These are phyloP conservation scores for Peromyscus leucopus DNA, from an alignment of 2,113 vertebrate species.

Conservation along the genomic window DNA sequence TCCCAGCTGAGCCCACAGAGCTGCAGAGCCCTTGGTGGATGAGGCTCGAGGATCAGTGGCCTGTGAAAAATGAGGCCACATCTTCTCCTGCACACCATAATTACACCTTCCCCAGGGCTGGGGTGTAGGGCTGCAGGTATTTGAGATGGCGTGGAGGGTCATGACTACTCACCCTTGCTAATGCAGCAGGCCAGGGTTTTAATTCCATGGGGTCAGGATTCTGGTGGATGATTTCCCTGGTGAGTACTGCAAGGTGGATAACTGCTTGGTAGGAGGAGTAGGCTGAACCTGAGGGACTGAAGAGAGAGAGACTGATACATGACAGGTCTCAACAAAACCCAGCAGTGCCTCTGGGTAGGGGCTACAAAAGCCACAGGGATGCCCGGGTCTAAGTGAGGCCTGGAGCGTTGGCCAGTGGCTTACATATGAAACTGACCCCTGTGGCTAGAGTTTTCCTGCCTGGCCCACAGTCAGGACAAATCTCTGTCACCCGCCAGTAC, in stretches of 20 bases:
- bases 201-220: conserved; percentile 65
- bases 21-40: background rate
- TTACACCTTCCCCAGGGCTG: conserved; percentile 5
- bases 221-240: conserved; percentile 42
- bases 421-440: background rate
- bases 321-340: background rate
- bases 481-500: too few species aligned
- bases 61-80: conserved; percentile 59
- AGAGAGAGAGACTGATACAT: background rate
- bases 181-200: conserved; percentile 55
- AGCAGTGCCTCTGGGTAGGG: background rate
- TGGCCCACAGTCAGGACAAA: too few species aligned
- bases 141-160: background rate
- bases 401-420: background rate
- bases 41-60: background rate
- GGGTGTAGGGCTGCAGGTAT: background rate
- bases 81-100: background rate
- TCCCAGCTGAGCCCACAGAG: background rate
- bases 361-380: background rate
- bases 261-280: background rate
- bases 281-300: background rate
- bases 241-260: background rate
- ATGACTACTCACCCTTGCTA: conserved; percentile 66
- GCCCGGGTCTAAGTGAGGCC: background rate
- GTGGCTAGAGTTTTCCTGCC: too few species aligned